Percentiles rank a stretch among this genome's conserved stretches.
Evolutionary conservation across 2,888 invertebrate genomes (phyloP).

Genomic region (Ferdinandea cuprea): DNA sequence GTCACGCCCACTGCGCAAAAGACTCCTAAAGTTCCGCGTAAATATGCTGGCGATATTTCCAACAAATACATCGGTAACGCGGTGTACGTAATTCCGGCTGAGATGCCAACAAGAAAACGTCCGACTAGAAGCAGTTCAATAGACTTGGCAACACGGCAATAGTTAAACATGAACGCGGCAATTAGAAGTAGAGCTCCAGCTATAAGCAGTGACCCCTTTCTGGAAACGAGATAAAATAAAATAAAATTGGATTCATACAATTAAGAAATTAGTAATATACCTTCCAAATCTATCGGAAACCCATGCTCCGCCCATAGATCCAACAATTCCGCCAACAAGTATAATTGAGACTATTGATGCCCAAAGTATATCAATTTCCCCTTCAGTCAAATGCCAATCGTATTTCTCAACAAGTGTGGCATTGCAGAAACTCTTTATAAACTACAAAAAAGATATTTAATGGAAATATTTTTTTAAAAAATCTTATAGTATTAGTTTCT

Average conservation of each 20-base stretch:
- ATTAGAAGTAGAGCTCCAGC: slow-evolving; percentile 87
- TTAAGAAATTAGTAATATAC: slow-evolving; percentile 77
- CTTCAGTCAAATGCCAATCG: slow-evolving; percentile 83
- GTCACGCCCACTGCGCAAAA: slow-evolving; percentile 86
- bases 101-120: slow-evolving; percentile 89
- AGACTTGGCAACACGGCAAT: slow-evolving; percentile 87
- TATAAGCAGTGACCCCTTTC: slow-evolving; percentile 86
- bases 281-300: slow-evolving; percentile 89
- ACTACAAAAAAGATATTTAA: slow-evolving; percentile 70
- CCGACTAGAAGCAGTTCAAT: slow-evolving; percentile 91
- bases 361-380: slow-evolving; percentile 88
- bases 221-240: slow-evolving; percentile 40
- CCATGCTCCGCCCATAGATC: slow-evolving; percentile 91
- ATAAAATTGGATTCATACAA: neutral
- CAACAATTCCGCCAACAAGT: slow-evolving; percentile 93
- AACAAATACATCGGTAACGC: slow-evolving; percentile 95
- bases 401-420: slow-evolving; percentile 86
- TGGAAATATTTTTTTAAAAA: no score
- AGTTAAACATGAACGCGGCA: slow-evolving; percentile 88
- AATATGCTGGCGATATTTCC: slow-evolving; percentile 90
- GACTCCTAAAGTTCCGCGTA: slow-evolving; percentile 92
- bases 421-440: slow-evolving; percentile 89
- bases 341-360: slow-evolving; percentile 93
- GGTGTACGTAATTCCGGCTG: slow-evolving; percentile 91
- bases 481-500: no score